Evolutionary conservation across 2,113 vertebrate genomes (phyloP).

Genomic region (Paraplagusia blochii): DNA sequence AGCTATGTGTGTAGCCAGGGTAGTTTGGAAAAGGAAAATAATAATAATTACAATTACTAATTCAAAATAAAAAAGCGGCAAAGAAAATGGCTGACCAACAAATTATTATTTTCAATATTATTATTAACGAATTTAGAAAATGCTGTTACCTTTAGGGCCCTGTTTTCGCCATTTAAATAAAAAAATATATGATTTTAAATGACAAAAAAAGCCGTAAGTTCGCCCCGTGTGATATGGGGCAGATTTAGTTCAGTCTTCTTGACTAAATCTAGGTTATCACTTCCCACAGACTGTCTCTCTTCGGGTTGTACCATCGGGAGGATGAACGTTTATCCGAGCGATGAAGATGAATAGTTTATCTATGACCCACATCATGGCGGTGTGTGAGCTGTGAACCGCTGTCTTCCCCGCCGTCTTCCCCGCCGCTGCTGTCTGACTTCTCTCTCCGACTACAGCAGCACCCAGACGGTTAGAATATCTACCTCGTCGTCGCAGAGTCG

Average conservation of each 20-base stretch:
- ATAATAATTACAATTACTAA: too few species aligned
- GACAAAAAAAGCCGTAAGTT: too few species aligned
- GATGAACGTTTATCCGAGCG: slow-evolving; percentile 26
- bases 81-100: too few species aligned
- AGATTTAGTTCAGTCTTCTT: slow-evolving; percentile 31
- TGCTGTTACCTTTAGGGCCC: too few species aligned
- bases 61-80: too few species aligned
- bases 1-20: too few species aligned
- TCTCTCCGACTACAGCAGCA: background rate
- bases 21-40: too few species aligned
- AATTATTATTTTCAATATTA: too few species aligned
- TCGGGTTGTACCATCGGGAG: slow-evolving; percentile 36
- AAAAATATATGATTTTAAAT: too few species aligned
- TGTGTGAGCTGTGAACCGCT: slow-evolving; percentile 25
- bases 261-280: slow-evolving; percentile 46
- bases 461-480: slow-evolving; percentile 10
- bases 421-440: slow-evolving; percentile 19
- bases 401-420: slow-evolving; percentile 5
- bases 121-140: too few species aligned
- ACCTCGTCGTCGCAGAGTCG: background rate
- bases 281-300: slow-evolving; percentile 14
- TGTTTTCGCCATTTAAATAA: too few species aligned
- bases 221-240: background rate
- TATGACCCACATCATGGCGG: slow-evolving; percentile 67
- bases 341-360: slow-evolving; percentile 58